A percentile compares a stretch with the other conserved stretches of the same genome.
These are phyloP conservation scores for Poeciliopsis occidentalis DNA, from an alignment of 2,113 vertebrate genomes.

Conservation along the genomic window DNA sequence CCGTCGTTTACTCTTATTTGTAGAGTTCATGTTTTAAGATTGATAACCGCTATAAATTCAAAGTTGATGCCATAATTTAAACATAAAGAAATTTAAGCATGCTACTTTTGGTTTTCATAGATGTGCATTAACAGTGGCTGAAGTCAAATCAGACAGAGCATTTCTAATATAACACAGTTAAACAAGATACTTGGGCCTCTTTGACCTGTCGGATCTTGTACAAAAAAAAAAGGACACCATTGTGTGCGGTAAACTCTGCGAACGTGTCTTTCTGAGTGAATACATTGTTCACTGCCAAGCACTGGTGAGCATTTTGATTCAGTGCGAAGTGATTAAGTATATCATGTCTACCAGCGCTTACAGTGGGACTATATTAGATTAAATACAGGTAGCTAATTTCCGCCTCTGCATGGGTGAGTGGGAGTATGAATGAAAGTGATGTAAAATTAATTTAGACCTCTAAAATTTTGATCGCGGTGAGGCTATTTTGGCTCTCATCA, in stretches of 20 bases:
- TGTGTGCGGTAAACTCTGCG: constrained; percentile 32
- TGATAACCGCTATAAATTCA: not conserved
- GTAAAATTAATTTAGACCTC: constrained; percentile 81
- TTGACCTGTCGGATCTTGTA: constrained; percentile 3
- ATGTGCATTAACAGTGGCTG: not conserved
- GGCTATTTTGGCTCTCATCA: constrained; percentile 78
- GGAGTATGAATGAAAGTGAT: constrained; percentile 78
- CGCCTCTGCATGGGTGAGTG: constrained; percentile 77
- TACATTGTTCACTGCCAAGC: constrained; percentile 56
- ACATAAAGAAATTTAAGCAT: not conserved
- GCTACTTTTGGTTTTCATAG: not conserved
- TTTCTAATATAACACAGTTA: not conserved
- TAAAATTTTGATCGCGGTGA: constrained; percentile 78
- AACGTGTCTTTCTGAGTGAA: constrained; percentile 57
- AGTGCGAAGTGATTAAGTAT: constrained; percentile 76
- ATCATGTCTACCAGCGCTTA: constrained; percentile 80
- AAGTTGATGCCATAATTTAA: not conserved
- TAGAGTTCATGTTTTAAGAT: not conserved
- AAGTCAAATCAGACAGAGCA: not conserved
- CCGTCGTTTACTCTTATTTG: not conserved
- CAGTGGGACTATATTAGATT: constrained; percentile 80
- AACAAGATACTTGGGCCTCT: not conserved
- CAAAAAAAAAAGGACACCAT: constrained; percentile 9
- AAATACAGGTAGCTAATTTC: constrained; percentile 81
- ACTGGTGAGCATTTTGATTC: constrained; percentile 68